phyloP scores from a whole-genome alignment of 1,140 invertebrate species.

The Lordiphosa stackelbergi region DNA sequence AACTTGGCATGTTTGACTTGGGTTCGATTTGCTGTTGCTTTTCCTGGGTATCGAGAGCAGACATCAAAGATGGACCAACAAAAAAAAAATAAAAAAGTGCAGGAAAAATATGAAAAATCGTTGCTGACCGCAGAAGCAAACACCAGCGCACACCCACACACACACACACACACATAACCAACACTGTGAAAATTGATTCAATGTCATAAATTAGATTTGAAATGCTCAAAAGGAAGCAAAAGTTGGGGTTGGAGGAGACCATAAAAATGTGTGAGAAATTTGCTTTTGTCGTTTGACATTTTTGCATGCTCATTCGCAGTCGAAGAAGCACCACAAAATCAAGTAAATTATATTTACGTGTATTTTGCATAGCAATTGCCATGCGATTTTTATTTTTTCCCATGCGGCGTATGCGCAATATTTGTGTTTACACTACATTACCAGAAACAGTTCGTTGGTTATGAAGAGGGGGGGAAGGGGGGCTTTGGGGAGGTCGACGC shows the following conservation, averaged over 20 bases:
- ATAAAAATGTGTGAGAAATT: slow-evolving; percentile 69
- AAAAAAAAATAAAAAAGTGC: slow-evolving; percentile 47
- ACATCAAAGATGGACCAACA: slow-evolving; percentile 48
- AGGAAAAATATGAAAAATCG: slow-evolving; percentile 71
- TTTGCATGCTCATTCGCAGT: slow-evolving; percentile 31
- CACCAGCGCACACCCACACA: slow-evolving; percentile 9
- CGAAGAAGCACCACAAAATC: slow-evolving; percentile 59
- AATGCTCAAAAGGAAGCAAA: slow-evolving; percentile 58
- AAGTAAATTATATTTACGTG: slow-evolving; percentile 71
- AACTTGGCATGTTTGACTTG: slow-evolving; percentile 46
- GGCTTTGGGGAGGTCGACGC: slow-evolving; percentile 12
- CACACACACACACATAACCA: slow-evolving; percentile 9
- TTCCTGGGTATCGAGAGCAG: slow-evolving; percentile 36
- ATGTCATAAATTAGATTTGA: slow-evolving; percentile 76
- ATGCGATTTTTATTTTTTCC: slow-evolving; percentile 35
- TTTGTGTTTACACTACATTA: slow-evolving; percentile 51
- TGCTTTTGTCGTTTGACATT: slow-evolving; percentile 49
- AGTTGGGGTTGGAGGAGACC: slow-evolving; percentile 20
- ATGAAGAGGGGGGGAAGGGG: not conserved
- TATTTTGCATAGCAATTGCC: slow-evolving; percentile 68
- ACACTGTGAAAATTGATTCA: slow-evolving; percentile 63
- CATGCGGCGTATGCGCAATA: slow-evolving; percentile 48
- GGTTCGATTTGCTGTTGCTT: slow-evolving; percentile 40
- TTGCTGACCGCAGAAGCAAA: slow-evolving; percentile 55
- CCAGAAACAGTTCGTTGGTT: slow-evolving; percentile 20